phyloP scores from a whole-genome alignment of 2,888 invertebrate species.

The Coleophora flavipennella region DNA sequence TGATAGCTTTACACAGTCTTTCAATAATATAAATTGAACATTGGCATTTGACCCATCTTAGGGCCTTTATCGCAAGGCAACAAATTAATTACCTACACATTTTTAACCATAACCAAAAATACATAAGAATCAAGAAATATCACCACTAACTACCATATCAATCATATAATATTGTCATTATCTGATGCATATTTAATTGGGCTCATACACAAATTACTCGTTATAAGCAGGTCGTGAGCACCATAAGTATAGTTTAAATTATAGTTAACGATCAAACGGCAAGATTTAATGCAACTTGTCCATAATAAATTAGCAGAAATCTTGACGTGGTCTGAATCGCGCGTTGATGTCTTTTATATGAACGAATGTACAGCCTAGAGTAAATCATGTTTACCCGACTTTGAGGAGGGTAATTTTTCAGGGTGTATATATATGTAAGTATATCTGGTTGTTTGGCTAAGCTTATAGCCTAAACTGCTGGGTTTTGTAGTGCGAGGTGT shows the following conservation, averaged over 20 bases:
- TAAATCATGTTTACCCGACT: background rate
- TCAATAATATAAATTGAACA: too few species aligned
- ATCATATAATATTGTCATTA: background rate
- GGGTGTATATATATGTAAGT: too few species aligned
- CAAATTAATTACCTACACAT: too few species aligned
- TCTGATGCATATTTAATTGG: constrained; percentile 8
- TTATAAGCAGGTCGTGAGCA: constrained; percentile 1
- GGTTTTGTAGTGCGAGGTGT: too few species aligned
- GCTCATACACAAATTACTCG: constrained; percentile 1
- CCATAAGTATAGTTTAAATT: constrained; percentile 1
- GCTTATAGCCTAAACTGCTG: too few species aligned
- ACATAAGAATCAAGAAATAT: too few species aligned
- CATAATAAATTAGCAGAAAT: background rate
- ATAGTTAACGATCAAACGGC: constrained; percentile 1
- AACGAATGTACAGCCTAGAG: background rate
- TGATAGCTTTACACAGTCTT: too few species aligned
- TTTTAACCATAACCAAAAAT: too few species aligned
- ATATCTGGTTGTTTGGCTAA: too few species aligned
- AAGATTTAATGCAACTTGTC: constrained; percentile 1
- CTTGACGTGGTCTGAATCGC: background rate
- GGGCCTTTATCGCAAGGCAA: too few species aligned
- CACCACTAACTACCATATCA: background rate
- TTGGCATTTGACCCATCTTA: too few species aligned
- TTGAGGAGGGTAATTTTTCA: too few species aligned
- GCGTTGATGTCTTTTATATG: constrained; percentile 13